A percentile compares a stretch with the other conserved stretches of the same genome.
Conservation (phyloP, 2,797 vertebrate genomes). For the Hypotaenidia philippensis region DNA sequence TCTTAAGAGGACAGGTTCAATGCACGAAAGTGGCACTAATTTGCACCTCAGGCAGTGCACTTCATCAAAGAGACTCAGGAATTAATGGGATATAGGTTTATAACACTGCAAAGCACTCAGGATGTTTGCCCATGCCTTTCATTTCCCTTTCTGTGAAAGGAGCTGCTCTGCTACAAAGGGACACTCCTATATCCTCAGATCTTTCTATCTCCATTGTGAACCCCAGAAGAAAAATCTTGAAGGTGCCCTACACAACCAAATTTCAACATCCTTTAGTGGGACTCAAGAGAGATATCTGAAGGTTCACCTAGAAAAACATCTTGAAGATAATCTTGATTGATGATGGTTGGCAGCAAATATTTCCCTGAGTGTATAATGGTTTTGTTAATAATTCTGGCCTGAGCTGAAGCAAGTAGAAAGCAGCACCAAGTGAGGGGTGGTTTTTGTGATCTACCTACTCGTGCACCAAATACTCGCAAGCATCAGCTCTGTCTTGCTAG, state of each 20-base stretch:
- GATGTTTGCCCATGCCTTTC: neutral
- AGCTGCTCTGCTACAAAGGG: neutral
- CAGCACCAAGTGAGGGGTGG: neutral
- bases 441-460: neutral
- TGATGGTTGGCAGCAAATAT: neutral
- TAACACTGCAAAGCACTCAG: neutral
- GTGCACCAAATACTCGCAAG: neutral
- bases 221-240: neutral
- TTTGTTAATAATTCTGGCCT: neutral
- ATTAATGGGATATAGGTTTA: neutral
- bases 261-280: neutral
- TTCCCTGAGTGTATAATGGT: neutral
- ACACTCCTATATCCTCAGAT: neutral
- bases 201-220: neutral
- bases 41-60: constrained; percentile 7
- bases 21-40: constrained; percentile 34
- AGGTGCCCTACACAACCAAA: neutral
- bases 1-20: constrained; percentile 19
- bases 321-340: neutral
- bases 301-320: constrained; percentile 11
- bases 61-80: constrained; percentile 9
- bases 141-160: neutral
- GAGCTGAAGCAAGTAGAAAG: neutral
- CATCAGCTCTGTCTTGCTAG: neutral
- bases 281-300: neutral